A percentile compares a stretch with the other conserved stretches of the same genome.
phyloP scores from a whole-genome alignment of 2,797 vertebrate species.

The Antennarius maculatus region DNA sequence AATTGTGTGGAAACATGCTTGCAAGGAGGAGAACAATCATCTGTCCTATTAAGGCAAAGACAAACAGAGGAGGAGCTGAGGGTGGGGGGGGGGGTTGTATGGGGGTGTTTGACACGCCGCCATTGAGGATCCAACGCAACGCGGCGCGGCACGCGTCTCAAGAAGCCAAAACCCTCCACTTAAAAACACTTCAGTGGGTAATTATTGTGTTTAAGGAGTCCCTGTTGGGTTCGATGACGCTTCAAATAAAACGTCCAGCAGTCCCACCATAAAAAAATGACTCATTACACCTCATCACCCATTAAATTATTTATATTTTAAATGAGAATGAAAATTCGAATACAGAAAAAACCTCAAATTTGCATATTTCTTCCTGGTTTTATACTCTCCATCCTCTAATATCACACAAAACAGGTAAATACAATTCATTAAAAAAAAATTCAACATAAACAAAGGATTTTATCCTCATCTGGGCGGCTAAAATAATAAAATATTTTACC shows the following conservation, averaged over 20 bases:
- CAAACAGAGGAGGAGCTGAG: constrained; percentile 14
- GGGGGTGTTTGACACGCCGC: constrained; percentile 28
- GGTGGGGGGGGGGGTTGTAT: background rate
- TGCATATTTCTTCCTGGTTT: too few relatives aligned
- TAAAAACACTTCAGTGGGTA: background rate
- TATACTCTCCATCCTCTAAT: too few relatives aligned
- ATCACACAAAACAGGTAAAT: too few relatives aligned
- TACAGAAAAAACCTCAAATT: too few relatives aligned
- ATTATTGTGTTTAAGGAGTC: too few relatives aligned
- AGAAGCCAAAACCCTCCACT: background rate
- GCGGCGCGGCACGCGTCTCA: background rate
- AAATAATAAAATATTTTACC: too few relatives aligned
- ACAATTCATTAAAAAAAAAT: too few relatives aligned
- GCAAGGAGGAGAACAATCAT: constrained; percentile 53
- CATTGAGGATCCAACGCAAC: constrained; percentile 4
- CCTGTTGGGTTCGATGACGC: background rate
- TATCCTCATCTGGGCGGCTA: too few relatives aligned
- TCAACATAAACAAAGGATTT: too few relatives aligned
- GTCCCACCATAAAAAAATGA: background rate
- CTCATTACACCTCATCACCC: constrained; percentile 1
- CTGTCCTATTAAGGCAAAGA: constrained; percentile 40
- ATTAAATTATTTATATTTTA: too few relatives aligned
- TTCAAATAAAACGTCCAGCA: constrained; percentile 3
- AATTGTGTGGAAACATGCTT: constrained; percentile 60
- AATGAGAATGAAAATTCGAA: too few relatives aligned